Evolutionary conservation across 2,888 invertebrate species (phyloP).

Genomic region (Noctua comes): DNA sequence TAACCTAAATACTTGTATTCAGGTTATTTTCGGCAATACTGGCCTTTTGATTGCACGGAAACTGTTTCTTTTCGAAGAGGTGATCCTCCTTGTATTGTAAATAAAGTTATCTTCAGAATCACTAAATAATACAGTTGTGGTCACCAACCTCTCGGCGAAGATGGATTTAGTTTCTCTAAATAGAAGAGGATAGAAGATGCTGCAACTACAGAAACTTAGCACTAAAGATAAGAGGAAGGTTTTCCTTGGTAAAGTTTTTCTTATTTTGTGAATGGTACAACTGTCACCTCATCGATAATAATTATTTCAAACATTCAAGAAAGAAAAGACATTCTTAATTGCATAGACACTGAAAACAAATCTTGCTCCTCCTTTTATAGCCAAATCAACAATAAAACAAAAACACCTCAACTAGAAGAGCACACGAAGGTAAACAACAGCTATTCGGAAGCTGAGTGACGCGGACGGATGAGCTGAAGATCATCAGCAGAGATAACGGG

Average conservation of each 20-base stretch:
- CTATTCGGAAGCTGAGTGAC: conserved; percentile 54
- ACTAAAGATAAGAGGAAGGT: neutral
- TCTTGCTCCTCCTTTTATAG: neutral
- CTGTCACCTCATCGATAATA: neutral
- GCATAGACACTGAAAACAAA: neutral
- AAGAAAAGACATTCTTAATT: neutral
- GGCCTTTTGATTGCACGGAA: neutral
- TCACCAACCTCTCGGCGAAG: neutral
- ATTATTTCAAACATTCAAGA: neutral
- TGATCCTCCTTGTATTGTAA: neutral
- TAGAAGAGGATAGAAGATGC: neutral
- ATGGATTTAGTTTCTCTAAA: neutral
- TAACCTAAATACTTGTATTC: neutral
- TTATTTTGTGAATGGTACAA: neutral
- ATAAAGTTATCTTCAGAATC: neutral
- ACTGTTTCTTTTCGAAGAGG: neutral
- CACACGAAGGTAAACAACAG: conserved; percentile 38
- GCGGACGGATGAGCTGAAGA: conserved; percentile 66
- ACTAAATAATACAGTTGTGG: neutral
- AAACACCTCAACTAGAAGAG: conserved; percentile 5
- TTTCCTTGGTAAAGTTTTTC: neutral
- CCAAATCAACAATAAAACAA: neutral
- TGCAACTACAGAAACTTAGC: neutral
- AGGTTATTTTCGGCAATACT: neutral
- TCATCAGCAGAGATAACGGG: conserved; percentile 67